phyloP scores from a whole-genome alignment of 2,797 vertebrate species.

The Toxotes lorentzi region DNA sequence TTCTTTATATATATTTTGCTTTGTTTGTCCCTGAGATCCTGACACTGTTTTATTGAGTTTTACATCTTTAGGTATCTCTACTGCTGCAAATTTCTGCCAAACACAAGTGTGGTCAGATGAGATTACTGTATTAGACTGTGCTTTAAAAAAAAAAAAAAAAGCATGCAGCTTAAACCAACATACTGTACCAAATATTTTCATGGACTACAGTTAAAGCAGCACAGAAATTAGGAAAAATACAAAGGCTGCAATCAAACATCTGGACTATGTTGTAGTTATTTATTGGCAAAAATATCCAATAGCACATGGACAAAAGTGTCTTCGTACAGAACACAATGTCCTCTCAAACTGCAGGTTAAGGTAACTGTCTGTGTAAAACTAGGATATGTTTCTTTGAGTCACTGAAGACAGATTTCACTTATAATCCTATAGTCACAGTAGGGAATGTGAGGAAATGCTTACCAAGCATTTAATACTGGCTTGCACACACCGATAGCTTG shows the following conservation, averaged over 20 bases:
- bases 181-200: neutral
- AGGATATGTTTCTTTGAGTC: slow-evolving; percentile 10
- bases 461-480: slow-evolving; percentile 73
- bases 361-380: neutral
- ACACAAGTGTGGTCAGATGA: neutral
- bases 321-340: neutral
- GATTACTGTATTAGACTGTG: neutral
- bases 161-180: neutral
- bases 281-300: neutral
- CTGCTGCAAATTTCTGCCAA: neutral
- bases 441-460: slow-evolving; percentile 65
- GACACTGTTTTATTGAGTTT: neutral
- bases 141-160: neutral
- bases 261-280: neutral
- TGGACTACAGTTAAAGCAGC: neutral
- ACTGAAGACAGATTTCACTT: slow-evolving; percentile 22
- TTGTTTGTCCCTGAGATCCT: neutral
- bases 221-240: neutral
- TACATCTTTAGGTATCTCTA: neutral
- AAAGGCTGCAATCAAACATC: neutral
- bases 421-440: slow-evolving; percentile 33
- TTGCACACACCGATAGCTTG: slow-evolving; percentile 53
- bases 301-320: neutral
- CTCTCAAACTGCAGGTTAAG: slow-evolving; percentile 17
- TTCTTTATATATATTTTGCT: slow-evolving; percentile 6